These are phyloP conservation scores for Odontothrips loti DNA, from an alignment of 2,888 invertebrate genomes.

Conservation along the genomic window DNA sequence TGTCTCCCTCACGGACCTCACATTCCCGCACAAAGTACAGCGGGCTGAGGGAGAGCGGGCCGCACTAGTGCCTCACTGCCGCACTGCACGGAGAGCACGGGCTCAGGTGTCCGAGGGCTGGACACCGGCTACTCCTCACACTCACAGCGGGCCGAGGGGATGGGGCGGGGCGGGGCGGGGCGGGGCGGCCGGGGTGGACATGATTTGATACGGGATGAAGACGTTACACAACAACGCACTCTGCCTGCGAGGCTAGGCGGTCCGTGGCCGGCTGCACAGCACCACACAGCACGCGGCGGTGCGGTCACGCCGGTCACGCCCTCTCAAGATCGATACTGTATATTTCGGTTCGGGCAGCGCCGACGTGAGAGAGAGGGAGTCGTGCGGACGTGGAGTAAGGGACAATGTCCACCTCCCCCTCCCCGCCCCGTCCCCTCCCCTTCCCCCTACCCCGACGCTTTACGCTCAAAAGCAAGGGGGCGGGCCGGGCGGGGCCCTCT, in stretches of 20 bases:
- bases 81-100: not conserved
- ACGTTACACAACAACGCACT: conserved; percentile 16
- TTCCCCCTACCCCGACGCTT: too few relatives aligned
- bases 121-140: not conserved
- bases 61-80: too few relatives aligned
- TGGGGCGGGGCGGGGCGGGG: not conserved
- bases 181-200: not conserved
- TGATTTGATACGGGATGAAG: conserved; percentile 9
- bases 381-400: not conserved
- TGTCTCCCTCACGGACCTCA: not conserved
- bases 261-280: too few relatives aligned
- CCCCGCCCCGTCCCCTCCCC: not conserved
- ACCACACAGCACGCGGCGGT: not conserved
- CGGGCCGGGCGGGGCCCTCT: not conserved
- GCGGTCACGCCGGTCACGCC: not conserved
- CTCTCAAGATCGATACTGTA: not conserved
- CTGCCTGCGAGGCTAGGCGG: too few relatives aligned
- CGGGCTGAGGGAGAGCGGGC: not conserved
- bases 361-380: not conserved
- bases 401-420: not conserved
- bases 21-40: not conserved
- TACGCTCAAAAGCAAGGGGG: not conserved
- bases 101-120: not conserved
- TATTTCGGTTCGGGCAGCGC: not conserved
- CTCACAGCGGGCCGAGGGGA: not conserved